Evolutionary conservation across 1,140 invertebrate species (phyloP).

Genomic region (Aphelenchoides fujianensis): DNA sequence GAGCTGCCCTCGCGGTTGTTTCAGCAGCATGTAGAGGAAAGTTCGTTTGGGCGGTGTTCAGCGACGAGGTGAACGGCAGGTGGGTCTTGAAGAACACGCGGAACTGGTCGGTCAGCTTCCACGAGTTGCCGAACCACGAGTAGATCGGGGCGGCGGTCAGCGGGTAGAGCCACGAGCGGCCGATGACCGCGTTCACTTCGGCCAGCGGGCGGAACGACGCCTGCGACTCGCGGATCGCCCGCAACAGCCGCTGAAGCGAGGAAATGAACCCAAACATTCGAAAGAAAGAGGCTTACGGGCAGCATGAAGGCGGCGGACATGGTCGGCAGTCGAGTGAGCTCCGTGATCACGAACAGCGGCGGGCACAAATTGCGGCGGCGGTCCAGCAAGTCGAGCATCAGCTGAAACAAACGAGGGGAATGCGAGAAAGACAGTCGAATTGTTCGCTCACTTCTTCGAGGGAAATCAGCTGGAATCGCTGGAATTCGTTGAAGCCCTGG

Average conservation of each 20-base stretch:
- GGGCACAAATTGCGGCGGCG: conserved; percentile 43
- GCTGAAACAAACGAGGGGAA: conserved; percentile 17
- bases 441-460: conserved; percentile 33
- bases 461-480: conserved; percentile 36
- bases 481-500: conserved; percentile 40
- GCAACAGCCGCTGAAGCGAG: conserved; percentile 38
- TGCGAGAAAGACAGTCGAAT: not conserved
- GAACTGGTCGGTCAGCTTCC: conserved; percentile 32
- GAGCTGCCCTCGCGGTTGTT: conserved; percentile 42
- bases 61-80: conserved; percentile 32
- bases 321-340: conserved; percentile 40
- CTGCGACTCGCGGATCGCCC: conserved; percentile 46
- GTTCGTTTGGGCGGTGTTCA: conserved; percentile 39
- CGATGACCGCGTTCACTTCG: conserved; percentile 35
- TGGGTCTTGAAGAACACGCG: conserved; percentile 46
- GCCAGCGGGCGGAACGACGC: conserved; percentile 46
- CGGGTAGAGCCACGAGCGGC: conserved; percentile 44
- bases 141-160: conserved; percentile 27
- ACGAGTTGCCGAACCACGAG: conserved; percentile 38
- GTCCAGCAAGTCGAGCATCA: conserved; percentile 45
- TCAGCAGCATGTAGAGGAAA: conserved; percentile 47
- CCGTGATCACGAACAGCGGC: conserved; percentile 44
- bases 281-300: conserved; percentile 26
- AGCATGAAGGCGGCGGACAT: conserved; percentile 44
- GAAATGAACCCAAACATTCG: not conserved